phyloP scores from a whole-genome alignment of 2,888 invertebrate species.

The Mamestra brassicae region DNA sequence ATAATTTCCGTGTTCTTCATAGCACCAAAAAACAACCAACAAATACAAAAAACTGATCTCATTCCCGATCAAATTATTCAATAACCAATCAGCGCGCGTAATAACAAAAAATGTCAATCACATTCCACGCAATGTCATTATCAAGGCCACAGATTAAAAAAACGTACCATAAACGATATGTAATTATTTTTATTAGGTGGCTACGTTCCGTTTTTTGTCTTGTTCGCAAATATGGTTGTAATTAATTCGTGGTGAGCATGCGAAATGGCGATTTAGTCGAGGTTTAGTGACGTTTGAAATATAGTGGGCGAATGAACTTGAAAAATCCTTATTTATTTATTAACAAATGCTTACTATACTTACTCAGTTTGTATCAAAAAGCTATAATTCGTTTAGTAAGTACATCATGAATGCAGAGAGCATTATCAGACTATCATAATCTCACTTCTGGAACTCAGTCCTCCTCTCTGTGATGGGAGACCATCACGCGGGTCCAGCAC shows the following conservation, averaged over 20 bases:
- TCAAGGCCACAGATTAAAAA: conserved; percentile 62
- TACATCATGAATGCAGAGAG: neutral
- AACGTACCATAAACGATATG: conserved; percentile 51
- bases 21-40: conserved; percentile 4
- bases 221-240: conserved; percentile 32
- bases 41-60: conserved; percentile 27
- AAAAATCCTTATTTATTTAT: neutral
- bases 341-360: too few relatives aligned
- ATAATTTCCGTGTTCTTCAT: conserved; percentile 39
- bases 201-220: conserved; percentile 29
- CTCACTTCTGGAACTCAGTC: neutral
- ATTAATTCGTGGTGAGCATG: conserved; percentile 44
- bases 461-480: neutral
- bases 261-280: conserved; percentile 22
- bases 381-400: too few relatives aligned
- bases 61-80: conserved; percentile 40
- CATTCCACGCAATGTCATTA: conserved; percentile 66
- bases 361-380: too few relatives aligned
- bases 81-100: conserved; percentile 29
- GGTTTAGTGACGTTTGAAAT: conserved; percentile 9
- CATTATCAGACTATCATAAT: neutral
- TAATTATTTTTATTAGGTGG: conserved; percentile 50
- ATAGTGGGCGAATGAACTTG: conserved; percentile 23
- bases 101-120: conserved; percentile 58
- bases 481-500: neutral